A percentile compares a stretch with the other conserved stretches of the same genome.
These are phyloP conservation scores for Halcyon malimbica DNA, from an alignment of 2,113 vertebrate species.

Conservation along the genomic window DNA sequence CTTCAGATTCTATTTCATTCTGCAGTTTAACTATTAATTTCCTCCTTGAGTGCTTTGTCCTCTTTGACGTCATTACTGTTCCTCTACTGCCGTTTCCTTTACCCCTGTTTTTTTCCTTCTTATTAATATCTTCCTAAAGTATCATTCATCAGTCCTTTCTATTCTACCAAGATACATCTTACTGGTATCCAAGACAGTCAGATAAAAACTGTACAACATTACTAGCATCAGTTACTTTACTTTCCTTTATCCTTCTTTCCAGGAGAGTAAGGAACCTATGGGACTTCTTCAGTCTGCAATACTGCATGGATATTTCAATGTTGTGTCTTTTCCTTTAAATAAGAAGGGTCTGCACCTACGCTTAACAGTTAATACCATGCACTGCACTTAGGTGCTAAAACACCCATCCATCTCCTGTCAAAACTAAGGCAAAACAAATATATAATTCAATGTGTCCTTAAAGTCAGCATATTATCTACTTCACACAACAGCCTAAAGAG, in stretches of 20 bases:
- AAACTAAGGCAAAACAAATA: slow-evolving; percentile 6
- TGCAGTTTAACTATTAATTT: background rate
- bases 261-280: background rate
- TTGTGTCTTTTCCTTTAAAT: background rate
- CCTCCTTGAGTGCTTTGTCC: background rate
- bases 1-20: background rate
- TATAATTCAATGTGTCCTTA: background rate
- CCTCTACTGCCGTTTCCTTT: background rate
- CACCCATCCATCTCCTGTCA: background rate
- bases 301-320: background rate
- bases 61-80: background rate
- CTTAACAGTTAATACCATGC: background rate
- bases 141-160: background rate
- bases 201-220: background rate
- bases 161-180: background rate
- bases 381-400: background rate
- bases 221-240: background rate
- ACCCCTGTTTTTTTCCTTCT: background rate
- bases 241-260: background rate
- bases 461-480: background rate
- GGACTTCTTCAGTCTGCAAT: background rate
- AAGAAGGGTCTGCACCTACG: background rate
- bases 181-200: background rate
- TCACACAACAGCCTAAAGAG: background rate
- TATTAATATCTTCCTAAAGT: background rate